Evolutionary conservation across 2,113 vertebrate species (phyloP).

Genomic region (Plestiodon gilberti): DNA sequence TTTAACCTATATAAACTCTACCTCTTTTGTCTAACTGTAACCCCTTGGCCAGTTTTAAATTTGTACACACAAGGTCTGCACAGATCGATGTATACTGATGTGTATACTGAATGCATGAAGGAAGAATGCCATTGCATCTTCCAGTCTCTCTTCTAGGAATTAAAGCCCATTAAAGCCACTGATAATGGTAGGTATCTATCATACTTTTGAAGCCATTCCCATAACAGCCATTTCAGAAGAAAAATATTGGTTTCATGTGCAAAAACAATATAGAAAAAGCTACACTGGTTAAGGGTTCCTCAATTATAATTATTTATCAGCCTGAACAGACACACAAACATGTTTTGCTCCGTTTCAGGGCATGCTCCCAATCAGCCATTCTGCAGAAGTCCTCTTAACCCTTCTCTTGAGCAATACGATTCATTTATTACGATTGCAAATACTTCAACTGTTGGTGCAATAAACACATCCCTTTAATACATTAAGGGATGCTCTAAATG

Average conservation of each 20-base stretch:
- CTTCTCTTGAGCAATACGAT: background rate
- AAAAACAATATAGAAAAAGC: background rate
- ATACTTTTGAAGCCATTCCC: background rate
- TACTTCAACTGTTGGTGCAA: background rate
- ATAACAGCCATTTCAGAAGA: background rate
- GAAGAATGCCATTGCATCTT: background rate
- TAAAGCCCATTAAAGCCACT: background rate
- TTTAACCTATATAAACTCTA: no score
- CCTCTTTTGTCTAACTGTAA: no score
- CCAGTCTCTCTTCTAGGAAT: background rate
- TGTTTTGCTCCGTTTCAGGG: background rate
- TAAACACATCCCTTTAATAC: background rate
- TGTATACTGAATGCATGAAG: no score
- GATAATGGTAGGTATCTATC: background rate
- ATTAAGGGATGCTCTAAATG: background rate
- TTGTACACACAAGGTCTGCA: no score
- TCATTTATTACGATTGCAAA: conserved; percentile 7
- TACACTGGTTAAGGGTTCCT: background rate
- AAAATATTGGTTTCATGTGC: background rate
- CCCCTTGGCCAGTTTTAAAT: background rate
- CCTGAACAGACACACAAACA: background rate
- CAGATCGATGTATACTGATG: no score
- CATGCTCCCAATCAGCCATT: background rate
- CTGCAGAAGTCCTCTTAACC: background rate
- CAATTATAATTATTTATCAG: background rate